phyloP scores from a whole-genome alignment of 2,113 vertebrate species.

The Antigone vipio region DNA sequence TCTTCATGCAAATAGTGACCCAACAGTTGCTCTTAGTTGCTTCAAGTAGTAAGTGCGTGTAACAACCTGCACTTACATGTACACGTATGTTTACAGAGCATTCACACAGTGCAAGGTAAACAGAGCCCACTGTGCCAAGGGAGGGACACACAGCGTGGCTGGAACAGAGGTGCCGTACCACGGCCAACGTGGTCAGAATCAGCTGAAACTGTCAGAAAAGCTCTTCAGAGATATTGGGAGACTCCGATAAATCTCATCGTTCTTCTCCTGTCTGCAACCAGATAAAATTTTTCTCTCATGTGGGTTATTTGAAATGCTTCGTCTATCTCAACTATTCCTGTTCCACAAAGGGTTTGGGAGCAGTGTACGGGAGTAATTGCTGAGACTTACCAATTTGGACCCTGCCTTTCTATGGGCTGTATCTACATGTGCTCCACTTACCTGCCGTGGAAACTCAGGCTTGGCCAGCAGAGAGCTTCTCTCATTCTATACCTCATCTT shows the following conservation, averaged over 20 bases:
- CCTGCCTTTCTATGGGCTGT: neutral
- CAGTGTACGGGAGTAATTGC: accelerated
- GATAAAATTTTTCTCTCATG: neutral
- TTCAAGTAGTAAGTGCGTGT: conserved; percentile 35
- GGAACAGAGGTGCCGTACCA: neutral
- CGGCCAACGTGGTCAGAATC: neutral
- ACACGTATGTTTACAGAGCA: neutral
- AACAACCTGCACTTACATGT: conserved; percentile 35
- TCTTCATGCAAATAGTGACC: conserved; percentile 67
- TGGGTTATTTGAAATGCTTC: neutral
- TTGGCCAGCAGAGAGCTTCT: neutral
- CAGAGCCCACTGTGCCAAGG: neutral
- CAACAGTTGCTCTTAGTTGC: conserved; percentile 34
- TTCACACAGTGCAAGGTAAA: neutral
- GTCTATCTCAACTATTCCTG: neutral
- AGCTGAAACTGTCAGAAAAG: neutral
- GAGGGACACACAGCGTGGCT: neutral
- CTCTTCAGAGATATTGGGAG: neutral
- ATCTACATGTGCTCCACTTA: neutral
- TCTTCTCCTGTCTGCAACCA: neutral
- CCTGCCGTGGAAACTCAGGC: neutral
- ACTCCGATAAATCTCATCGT: neutral
- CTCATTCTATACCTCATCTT: neutral
- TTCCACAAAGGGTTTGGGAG: neutral
- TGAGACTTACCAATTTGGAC: accelerated